Conservation (phyloP, 2,888 invertebrate genomes). For the Eupithecia subumbrata region DNA sequence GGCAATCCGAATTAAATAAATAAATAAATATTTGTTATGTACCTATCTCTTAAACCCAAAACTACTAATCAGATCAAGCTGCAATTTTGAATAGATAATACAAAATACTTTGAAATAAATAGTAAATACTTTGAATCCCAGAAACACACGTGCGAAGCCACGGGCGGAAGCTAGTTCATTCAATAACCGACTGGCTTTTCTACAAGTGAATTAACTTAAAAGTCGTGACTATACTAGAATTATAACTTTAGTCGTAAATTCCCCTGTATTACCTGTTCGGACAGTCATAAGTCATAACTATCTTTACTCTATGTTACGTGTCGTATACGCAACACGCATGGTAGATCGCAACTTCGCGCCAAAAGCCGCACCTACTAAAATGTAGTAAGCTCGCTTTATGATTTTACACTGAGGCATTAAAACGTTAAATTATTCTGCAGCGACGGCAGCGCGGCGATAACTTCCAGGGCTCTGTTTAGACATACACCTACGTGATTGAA, state of each 20-base stretch:
- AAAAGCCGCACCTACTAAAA: conserved; percentile 44
- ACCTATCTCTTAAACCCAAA: too few relatives aligned
- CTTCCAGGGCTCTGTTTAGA: neutral
- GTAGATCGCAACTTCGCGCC: conserved; percentile 50
- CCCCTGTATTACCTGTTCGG: conserved; percentile 3
- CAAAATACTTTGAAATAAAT: too few relatives aligned
- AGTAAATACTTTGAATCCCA: neutral
- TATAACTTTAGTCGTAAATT: neutral
- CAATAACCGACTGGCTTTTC: neutral
- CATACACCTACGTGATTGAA: too few relatives aligned
- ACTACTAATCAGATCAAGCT: too few relatives aligned
- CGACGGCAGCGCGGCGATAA: neutral
- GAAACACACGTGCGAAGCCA: neutral
- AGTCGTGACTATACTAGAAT: neutral
- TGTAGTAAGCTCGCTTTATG: conserved; percentile 12
- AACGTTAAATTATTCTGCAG: conserved; percentile 23
- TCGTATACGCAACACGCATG: conserved; percentile 46
- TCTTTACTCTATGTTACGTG: conserved; percentile 11
- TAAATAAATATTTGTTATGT: too few relatives aligned
- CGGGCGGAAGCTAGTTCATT: neutral
- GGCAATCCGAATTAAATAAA: too few relatives aligned
- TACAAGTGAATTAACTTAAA: neutral
- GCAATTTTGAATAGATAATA: too few relatives aligned
- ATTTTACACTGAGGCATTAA: conserved; percentile 22
- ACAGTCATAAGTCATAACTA: conserved; percentile 6